Base-by-base conservation (phyloP, 2,113 vertebrate species). In the Gavia stellata region DNA sequence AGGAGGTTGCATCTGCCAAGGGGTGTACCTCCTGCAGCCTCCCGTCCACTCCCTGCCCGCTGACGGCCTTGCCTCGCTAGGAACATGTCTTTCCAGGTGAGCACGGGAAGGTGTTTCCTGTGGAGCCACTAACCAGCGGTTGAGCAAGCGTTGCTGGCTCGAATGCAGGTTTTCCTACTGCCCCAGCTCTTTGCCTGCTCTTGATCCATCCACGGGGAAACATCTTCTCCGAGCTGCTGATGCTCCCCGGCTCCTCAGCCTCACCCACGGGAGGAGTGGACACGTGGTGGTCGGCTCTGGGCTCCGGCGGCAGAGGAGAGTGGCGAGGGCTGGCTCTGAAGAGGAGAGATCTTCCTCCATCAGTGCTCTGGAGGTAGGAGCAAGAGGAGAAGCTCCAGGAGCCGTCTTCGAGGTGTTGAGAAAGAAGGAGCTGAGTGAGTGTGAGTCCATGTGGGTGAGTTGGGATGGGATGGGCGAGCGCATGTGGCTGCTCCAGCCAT, bases 41-140 rank as follows among this genome's bases (percentile, higher is more conserved):
- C n/a, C 42, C 0, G 0, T 81, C 90, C 80, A 20, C 88, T 97
- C 92, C 94, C 96, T 89, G 80, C 72, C 79, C 14, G 0, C 81
- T 26, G 88, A 14, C 0, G 0, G 83, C 85, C 72, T 25, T 89
- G 65, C 71, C 68, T 55, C 8, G 2, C 72, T 33, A 0, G 59
- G 90, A 95, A 83, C 96, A 63, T 94, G 95, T 87, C 94, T 81
- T 53, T 94, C 95, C 92, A 94, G 95, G 94, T 73, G 81, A 92
- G 49, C 95, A 55, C 0, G 10, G 88, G 77, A 38, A 96, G 91
- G 88, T 96, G 95, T 82, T 95, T 92, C 95, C 94, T 88, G 83
- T 87, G 94, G 56, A 89, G 86, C 91, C 95, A 92, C 94, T 94
- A 92, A 94, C 91, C 94, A 95, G 96, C 3, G 3, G 96, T 74